Evolutionary conservation across 2,797 vertebrate species (phyloP).

Genomic region (Babyrousa celebensis): DNA sequence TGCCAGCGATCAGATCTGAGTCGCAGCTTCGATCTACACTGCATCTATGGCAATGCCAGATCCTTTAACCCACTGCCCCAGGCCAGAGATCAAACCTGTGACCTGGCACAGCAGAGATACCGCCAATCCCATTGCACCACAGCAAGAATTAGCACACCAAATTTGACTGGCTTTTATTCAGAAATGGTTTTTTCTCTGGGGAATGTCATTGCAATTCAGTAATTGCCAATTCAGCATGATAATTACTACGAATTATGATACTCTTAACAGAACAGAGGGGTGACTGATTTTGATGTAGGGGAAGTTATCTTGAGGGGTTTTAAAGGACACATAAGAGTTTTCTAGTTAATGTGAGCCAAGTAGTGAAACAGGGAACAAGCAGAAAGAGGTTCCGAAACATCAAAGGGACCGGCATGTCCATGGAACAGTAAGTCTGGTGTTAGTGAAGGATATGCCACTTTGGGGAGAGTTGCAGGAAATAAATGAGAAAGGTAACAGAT

Average conservation of each 20-base stretch:
- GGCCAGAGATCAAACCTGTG: no score
- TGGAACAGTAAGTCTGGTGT: background rate
- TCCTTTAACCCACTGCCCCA: no score
- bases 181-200: slow-evolving; percentile 2
- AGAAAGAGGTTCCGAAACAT: background rate
- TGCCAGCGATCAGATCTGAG: no score
- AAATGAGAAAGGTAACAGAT: slow-evolving; percentile 26
- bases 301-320: background rate
- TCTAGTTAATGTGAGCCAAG: background rate
- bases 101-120: no score
- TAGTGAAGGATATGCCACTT: background rate
- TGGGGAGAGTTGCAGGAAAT: slow-evolving; percentile 17
- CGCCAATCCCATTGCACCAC: no score
- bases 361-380: background rate
- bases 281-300: background rate
- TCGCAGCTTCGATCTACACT: no score
- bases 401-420: background rate
- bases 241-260: slow-evolving; percentile 22
- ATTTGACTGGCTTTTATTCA: slow-evolving; percentile 49
- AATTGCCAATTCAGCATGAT: slow-evolving; percentile 19
- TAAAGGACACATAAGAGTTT: slow-evolving; percentile 41
- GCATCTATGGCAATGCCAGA: no score
- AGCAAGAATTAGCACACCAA: background rate
- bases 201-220: slow-evolving; percentile 58
- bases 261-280: background rate